phyloP scores from a whole-genome alignment of 1,140 invertebrate genomes.

The Caenorhabditis briggsae region DNA sequence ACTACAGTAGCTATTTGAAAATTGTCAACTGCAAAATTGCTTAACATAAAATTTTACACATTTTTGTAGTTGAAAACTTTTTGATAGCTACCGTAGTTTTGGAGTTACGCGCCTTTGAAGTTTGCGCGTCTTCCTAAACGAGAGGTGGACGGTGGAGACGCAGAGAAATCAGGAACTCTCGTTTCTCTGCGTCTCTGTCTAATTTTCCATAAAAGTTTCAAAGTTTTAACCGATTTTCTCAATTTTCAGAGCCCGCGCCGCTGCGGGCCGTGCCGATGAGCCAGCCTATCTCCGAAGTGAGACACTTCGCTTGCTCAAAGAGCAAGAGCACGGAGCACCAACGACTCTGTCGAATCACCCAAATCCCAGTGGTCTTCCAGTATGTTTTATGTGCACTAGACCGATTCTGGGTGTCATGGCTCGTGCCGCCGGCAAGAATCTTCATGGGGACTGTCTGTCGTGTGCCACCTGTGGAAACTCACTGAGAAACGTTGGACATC shows the following conservation, averaged over 20 bases:
- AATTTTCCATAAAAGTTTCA: no score
- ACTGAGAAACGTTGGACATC: conserved; percentile 87
- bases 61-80: no score
- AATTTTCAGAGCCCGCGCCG: conserved; percentile 22
- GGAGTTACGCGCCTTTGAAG: no score
- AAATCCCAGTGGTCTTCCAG: conserved; percentile 63
- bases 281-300: conserved; percentile 65
- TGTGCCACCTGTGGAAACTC: conserved; percentile 93
- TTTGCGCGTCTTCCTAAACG: no score
- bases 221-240: background rate
- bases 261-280: conserved; percentile 55
- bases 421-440: conserved; percentile 92
- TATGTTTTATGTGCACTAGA: conserved; percentile 64
- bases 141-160: no score
- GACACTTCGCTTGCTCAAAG: conserved; percentile 66
- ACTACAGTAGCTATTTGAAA: no score
- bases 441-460: conserved; percentile 96
- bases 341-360: conserved; percentile 62
- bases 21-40: no score
- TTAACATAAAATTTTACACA: no score
- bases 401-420: conserved; percentile 86
- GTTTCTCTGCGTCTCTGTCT: no score
- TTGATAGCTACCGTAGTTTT: no score
- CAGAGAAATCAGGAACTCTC: no score
- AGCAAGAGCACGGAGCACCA: conserved; percentile 57